Evolutionary conservation across 92 coral and sea anemone genomes (phyloP), one percentile per base, ranked within the genome.

Genomic region (Bergia puertoricense): DNA sequence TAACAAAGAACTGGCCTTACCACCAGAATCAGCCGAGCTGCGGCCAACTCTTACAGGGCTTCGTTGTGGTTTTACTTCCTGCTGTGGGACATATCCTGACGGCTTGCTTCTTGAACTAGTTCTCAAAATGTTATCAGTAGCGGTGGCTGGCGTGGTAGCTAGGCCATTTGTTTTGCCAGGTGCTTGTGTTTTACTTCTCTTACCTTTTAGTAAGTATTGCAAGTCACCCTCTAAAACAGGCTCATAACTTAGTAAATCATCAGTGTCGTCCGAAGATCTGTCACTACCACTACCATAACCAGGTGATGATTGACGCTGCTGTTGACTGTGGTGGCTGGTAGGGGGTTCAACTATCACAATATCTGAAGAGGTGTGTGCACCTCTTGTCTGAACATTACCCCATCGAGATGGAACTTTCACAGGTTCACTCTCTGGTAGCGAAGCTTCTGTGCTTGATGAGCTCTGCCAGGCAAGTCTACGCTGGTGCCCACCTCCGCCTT

Each of bases 231-330:
- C 95, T 66, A 95, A 42, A 13, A 89, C 96, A 1, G 98, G 94
- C 18, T 95, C 98, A 76, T 93, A 95, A 74, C 92, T 93, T 50
- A 95, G 86, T 51, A 95, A 90, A 69, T 95, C 98, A 85, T 95
- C 98, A 40, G 98, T 95, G 57, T 95, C 93, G 85, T 95, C 96
- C 6, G 98, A 84, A 8, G 87, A 84, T 30, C n/a, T 16, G 6
- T 84, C 79, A 45, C 23, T 30, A 69, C 39, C 77, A n/a, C 79
- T 71, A 23, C 45, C 65, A 71, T 65, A 82, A 65, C 76, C 54
- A 23, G 56, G 78, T 45, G 78, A 71, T 30, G 78, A 84, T 11
- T 20, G 79, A 44, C 51, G 77, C 6, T 11, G 20, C n/a, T n/a
- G 87, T 84, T 44, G 74, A 36, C 36, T n/a, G 36, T 48, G 77